These are phyloP conservation scores for Conus canariensis DNA, from an alignment of 2,888 invertebrate species.

Conservation along the genomic window DNA sequence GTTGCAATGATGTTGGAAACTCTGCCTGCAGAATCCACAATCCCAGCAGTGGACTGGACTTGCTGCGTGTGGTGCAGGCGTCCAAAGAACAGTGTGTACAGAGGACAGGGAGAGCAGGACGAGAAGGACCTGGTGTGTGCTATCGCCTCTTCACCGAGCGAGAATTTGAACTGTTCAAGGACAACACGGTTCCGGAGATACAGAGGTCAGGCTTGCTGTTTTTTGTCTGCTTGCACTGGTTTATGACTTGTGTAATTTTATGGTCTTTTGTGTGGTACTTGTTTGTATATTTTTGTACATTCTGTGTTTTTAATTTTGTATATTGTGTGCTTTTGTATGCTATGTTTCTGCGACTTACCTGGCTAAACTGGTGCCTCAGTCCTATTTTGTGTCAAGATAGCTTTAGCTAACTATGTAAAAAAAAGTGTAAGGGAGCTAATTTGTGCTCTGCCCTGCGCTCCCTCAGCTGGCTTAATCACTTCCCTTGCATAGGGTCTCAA, in stretches of 20 bases:
- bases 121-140: constrained; percentile 89
- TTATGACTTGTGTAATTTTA: neutral
- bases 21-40: constrained; percentile 82
- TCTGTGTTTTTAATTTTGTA: too few relatives aligned
- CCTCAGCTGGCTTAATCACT: too few relatives aligned
- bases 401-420: too few relatives aligned
- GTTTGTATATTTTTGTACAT: neutral
- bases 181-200: constrained; percentile 92
- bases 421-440: too few relatives aligned
- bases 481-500: too few relatives aligned
- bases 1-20: too few relatives aligned
- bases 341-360: too few relatives aligned
- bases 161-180: constrained; percentile 87
- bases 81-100: constrained; percentile 97
- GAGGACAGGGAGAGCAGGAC: constrained; percentile 93
- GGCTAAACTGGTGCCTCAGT: too few relatives aligned
- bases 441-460: too few relatives aligned
- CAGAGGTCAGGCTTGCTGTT: constrained; percentile 78
- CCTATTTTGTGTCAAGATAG: too few relatives aligned
- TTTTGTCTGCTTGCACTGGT: neutral
- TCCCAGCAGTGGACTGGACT: constrained; percentile 89
- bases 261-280: neutral
- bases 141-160: constrained; percentile 91
- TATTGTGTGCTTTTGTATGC: too few relatives aligned
- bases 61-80: constrained; percentile 88